These are phyloP conservation scores for Cryptocephalus primarius DNA, from an alignment of 2,888 invertebrate species.

Conservation along the genomic window DNA sequence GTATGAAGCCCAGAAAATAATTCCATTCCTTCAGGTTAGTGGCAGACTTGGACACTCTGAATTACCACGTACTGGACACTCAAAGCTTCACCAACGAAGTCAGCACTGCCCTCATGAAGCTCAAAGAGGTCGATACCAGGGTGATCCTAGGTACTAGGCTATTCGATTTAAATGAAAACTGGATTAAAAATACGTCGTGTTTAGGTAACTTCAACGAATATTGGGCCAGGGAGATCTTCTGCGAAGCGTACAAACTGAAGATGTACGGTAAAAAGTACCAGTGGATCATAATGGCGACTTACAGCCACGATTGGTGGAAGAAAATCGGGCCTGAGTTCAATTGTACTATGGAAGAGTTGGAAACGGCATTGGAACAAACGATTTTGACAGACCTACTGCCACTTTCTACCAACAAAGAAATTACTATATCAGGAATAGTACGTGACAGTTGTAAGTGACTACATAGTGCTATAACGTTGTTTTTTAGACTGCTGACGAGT, in stretches of 20 bases:
- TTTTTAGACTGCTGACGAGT: slow-evolving; percentile 79
- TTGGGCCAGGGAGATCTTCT: slow-evolving; percentile 83
- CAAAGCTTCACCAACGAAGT: slow-evolving; percentile 90
- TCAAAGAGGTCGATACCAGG: slow-evolving; percentile 84
- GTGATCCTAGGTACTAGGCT: slow-evolving; percentile 67
- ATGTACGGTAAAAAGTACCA: slow-evolving; percentile 90
- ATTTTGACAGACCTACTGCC: slow-evolving; percentile 83
- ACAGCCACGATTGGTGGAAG: slow-evolving; percentile 64
- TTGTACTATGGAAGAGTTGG: slow-evolving; percentile 63
- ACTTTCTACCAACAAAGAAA: slow-evolving; percentile 74
- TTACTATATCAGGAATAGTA: slow-evolving; percentile 83
- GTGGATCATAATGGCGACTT: slow-evolving; percentile 89
- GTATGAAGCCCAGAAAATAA: not conserved
- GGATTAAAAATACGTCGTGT: not conserved
- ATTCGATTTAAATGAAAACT: not conserved
- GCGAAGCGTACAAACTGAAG: slow-evolving; percentile 74
- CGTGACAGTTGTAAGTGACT: slow-evolving; percentile 32
- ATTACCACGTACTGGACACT: slow-evolving; percentile 75
- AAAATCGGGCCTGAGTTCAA: slow-evolving; percentile 47
- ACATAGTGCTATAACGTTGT: not conserved
- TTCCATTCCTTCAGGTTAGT: slow-evolving; percentile 48
- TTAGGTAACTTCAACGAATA: slow-evolving; percentile 87
- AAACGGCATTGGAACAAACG: slow-evolving; percentile 73
- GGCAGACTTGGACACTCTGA: slow-evolving; percentile 71
- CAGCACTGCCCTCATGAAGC: slow-evolving; percentile 62